These are phyloP conservation scores for Eupristina koningsbergeri DNA, from an alignment of 1,140 invertebrate genomes.

Conservation along the genomic window DNA sequence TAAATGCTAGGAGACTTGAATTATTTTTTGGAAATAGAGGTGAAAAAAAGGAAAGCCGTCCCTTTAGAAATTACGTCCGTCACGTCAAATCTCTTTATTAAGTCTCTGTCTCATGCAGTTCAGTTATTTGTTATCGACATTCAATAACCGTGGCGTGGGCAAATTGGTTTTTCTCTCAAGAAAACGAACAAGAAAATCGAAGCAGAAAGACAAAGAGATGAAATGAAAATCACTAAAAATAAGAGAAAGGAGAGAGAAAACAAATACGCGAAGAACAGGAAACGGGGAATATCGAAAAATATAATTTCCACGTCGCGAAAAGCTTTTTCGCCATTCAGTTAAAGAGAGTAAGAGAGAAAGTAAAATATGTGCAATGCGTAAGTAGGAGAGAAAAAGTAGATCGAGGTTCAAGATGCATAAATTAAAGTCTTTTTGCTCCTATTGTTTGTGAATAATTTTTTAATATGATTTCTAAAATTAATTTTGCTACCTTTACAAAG, in stretches of 20 bases:
- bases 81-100: slow-evolving; percentile 51
- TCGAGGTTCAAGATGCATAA: neutral
- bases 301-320: slow-evolving; percentile 21
- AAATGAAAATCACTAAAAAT: slow-evolving; percentile 42
- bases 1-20: neutral
- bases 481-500: too few relatives aligned
- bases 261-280: slow-evolving; percentile 42
- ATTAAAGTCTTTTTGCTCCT: neutral
- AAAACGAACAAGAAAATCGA: slow-evolving; percentile 25
- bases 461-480: neutral
- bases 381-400: neutral
- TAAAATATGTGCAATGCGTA: neutral
- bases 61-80: slow-evolving; percentile 38
- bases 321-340: slow-evolving; percentile 12
- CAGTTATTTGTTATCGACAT: slow-evolving; percentile 53
- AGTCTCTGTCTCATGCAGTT: slow-evolving; percentile 47
- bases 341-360: neutral
- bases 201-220: slow-evolving; percentile 38
- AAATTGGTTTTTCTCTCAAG: slow-evolving; percentile 47
- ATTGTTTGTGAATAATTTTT: neutral
- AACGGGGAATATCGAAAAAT: slow-evolving; percentile 40
- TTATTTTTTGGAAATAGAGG: slow-evolving; percentile 2
- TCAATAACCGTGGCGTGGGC: slow-evolving; percentile 44
- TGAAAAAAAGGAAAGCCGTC: neutral
- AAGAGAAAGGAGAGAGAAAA: slow-evolving; percentile 27